phyloP scores from a whole-genome alignment of 2,113 vertebrate species.

The Gorsachius goisagi region DNA sequence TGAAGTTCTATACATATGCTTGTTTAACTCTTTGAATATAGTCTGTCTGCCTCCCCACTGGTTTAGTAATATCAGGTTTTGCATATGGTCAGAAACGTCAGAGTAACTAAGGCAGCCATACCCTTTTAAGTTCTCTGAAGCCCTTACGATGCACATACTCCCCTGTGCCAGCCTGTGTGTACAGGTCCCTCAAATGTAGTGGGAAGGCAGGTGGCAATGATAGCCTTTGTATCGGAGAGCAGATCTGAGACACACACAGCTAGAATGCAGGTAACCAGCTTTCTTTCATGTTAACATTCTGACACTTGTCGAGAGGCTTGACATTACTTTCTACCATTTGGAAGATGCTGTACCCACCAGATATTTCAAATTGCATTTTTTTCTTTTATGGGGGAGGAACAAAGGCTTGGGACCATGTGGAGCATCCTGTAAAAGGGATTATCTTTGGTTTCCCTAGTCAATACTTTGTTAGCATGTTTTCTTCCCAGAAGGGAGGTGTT shows the following conservation, averaged over 20 bases:
- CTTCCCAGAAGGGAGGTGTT: neutral
- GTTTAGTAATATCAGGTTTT: neutral
- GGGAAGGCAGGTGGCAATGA: neutral
- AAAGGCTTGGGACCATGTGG: neutral
- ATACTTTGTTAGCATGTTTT: neutral
- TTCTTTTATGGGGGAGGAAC: neutral
- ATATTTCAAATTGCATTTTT: neutral
- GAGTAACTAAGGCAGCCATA: neutral
- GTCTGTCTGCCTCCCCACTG: fast-evolving
- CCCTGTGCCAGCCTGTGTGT: neutral
- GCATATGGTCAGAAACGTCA: neutral
- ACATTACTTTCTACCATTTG: neutral
- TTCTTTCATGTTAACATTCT: neutral
- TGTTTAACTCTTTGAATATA: neutral
- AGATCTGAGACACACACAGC: neutral
- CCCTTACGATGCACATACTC: fast-evolving
- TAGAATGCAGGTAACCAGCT: neutral
- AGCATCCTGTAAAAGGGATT: neutral
- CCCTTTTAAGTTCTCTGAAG: neutral
- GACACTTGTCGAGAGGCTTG: neutral
- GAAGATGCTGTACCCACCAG: neutral
- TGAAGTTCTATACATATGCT: neutral
- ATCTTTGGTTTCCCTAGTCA: neutral
- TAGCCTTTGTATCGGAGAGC: neutral
- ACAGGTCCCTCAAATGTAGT: neutral